Evolutionary conservation across 2,113 vertebrate species (phyloP), one percentile per base, ranked within the genome.

Genomic region (Indicator maculatus): DNA sequence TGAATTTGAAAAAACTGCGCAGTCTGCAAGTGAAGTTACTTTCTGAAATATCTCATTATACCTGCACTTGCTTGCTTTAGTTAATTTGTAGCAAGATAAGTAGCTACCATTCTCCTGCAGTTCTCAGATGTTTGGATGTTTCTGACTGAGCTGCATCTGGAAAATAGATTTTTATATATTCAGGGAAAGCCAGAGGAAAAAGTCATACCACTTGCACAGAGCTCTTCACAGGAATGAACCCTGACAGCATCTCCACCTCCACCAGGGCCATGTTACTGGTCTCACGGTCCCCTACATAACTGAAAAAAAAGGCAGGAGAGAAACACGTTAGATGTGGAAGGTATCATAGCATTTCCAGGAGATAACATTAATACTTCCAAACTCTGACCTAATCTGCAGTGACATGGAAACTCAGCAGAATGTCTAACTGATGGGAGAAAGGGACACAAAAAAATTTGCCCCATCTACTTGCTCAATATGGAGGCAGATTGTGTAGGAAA

Each of bases 221-320:
- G 30, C 26, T 89, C 64, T 83, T 93, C 52, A 79, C 6, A 61
- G 95, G 74, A 87, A 89, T 76, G 88, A 94, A 95, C 21, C 91
- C 95, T 76, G 96, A 96, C 19, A 95, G 64, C 92, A 94, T 91
- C 59, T 91, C 93, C 67, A 91, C 63, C 14, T 94, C 91, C 45
- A 96, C 24, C 50, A 96, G 39, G 36, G 71, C 95, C 96, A 95
- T 96, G 41, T 96, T 96, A 85, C 87, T 96, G 0, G n/a, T 96
- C 24, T 73, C 71, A 50, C 59, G 75, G 18, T 89, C 27, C 36
- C 95, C 95, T 41, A 19, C 4, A 1, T 96, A 96, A 28, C 95
- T 96, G 82, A 50, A 89, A n/a, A 47, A 69, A 31, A 24, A 21
- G 16, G 9, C 19, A 91, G 53, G 12, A 78, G 31, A 78, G 44